Base-by-base conservation (phyloP, 2,888 invertebrate genomes). In the Scelioninae gen. 2 region DNA sequence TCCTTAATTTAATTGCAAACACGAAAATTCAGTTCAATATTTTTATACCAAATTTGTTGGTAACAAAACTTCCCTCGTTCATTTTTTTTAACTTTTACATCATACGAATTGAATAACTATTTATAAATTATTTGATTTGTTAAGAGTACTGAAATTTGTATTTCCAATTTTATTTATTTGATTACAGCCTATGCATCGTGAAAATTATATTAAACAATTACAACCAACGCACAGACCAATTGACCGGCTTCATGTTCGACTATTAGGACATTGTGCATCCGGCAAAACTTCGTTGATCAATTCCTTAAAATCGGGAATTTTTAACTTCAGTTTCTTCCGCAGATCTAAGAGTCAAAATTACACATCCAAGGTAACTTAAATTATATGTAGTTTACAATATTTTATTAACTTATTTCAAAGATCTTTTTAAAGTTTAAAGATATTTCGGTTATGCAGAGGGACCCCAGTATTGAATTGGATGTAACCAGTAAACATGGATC, bases 201-300 rank as follows among this genome's bases (percentile, higher is more conserved):
- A 90, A 77, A 86, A 87, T 71, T 90, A 87, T 78, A 89, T 90
- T 58, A 88, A 89, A 71, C 93, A 93, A 85, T 83, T 94, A 68
- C 89, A 90, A 76, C 90, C 90, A 9, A 89, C 89, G 2, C 87
- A 88, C 31, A 87, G 88, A 78, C 87, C 89, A 25, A 87, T 90
- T 35, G 86, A 89, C 39, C 88, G 92, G 35, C 88, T 93, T 65
- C 92, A 92, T 78, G 83, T 94, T 64, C 90, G 93, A 77, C 83
- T 94, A 46, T 88, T 94, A 78, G 93, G 94, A 0, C 90, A 92
- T 79, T 91, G 91, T 57, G 92, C 91, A 0, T 90, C 90, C 1
- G 93, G 93, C n/a, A 93, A 93, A 86, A 89, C 91, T 4, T 89
- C 91, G 0, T 86, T 93, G 45, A 87, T 91, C 4, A 91, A 91